Conservation (phyloP, 2,113 vertebrate genomes). For the Micronycteris hirsuta region DNA sequence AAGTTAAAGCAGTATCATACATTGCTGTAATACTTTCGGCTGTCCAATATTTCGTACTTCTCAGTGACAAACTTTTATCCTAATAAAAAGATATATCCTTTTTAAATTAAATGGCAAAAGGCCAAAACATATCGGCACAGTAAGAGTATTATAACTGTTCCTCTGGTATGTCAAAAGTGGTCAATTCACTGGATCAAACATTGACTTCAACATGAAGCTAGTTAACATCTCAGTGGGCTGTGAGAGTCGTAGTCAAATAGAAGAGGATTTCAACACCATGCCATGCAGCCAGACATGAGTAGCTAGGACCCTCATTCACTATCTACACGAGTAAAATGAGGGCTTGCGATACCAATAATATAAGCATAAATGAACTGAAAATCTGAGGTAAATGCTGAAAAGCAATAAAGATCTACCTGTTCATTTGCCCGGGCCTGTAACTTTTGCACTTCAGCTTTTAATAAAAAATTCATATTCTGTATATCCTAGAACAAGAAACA, state of each 20-base stretch:
- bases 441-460: conserved; percentile 92
- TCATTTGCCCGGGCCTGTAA: conserved; percentile 91
- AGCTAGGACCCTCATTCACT: conserved; percentile 37
- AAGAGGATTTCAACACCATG: not conserved
- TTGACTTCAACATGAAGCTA: conserved; percentile 12
- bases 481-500: conserved; percentile 82
- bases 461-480: conserved; percentile 90
- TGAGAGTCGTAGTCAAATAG: not conserved
- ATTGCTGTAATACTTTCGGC: not conserved
- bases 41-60: not conserved
- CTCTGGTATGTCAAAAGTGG: not conserved
- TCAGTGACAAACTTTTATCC: not conserved
- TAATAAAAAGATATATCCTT: not conserved
- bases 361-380: not conserved
- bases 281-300: not conserved
- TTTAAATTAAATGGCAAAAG: not conserved
- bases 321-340: not conserved
- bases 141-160: not conserved
- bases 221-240: not conserved
- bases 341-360: not conserved
- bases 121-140: not conserved
- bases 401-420: conserved; percentile 83
- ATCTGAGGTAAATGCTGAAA: conserved; percentile 22
- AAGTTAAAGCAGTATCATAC: not conserved
- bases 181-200: not conserved